These are phyloP conservation scores for Hassar affinis DNA, from an alignment of 2,113 vertebrate genomes.

Conservation along the genomic window DNA sequence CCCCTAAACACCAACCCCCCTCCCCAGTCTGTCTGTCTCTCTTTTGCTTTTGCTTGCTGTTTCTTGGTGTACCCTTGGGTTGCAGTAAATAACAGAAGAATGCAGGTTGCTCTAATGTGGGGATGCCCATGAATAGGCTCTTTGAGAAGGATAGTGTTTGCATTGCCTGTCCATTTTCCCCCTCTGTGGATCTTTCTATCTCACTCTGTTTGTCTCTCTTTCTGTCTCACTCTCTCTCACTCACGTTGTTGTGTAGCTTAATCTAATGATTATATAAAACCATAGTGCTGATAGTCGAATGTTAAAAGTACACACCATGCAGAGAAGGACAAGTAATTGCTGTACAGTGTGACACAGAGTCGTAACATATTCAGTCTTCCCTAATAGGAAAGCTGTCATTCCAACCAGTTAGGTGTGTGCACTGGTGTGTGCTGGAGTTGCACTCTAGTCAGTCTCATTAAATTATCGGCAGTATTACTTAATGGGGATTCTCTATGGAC, in stretches of 20 bases:
- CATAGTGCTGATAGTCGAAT: neutral
- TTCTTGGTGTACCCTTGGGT: conserved; percentile 22
- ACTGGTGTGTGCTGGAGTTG: neutral
- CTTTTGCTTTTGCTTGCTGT: neutral
- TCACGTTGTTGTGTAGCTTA: conserved; percentile 27
- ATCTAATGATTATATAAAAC: conserved; percentile 21
- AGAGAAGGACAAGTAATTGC: neutral
- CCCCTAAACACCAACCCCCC: neutral
- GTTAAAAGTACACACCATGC: neutral
- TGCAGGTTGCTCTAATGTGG: conserved; percentile 42
- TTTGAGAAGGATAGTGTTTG: conserved; percentile 44
- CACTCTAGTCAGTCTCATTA: neutral
- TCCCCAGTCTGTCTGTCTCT: neutral
- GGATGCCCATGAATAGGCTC: conserved; percentile 50
- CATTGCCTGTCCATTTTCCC: conserved; percentile 23
- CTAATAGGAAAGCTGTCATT: neutral
- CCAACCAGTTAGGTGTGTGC: neutral
- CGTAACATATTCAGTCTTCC: neutral
- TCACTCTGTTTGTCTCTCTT: neutral
- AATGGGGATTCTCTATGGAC: neutral
- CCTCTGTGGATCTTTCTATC: neutral
- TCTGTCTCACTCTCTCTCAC: neutral
- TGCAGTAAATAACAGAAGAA: conserved; percentile 54
- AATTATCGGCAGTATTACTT: neutral
- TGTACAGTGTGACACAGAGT: conserved; percentile 4